phyloP scores from a whole-genome alignment of 2,888 invertebrate genomes.

The Embidobia sp. region DNA sequence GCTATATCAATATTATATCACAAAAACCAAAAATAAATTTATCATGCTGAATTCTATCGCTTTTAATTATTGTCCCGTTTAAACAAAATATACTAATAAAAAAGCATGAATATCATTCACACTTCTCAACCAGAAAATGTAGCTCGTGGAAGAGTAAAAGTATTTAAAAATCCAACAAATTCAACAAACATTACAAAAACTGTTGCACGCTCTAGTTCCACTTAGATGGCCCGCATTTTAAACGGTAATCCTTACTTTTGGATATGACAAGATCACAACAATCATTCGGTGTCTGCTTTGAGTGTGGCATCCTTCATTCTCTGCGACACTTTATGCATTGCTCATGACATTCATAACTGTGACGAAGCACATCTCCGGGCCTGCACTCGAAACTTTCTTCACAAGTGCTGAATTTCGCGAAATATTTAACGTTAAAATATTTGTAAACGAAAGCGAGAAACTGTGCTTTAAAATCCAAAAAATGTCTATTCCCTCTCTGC shows the following conservation, averaged over 20 bases:
- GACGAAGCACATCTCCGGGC: constrained; percentile 6
- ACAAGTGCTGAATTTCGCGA: constrained; percentile 20
- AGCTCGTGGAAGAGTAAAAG: neutral
- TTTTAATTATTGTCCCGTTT: too few relatives aligned
- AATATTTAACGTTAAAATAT: constrained; percentile 36
- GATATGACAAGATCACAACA: constrained; percentile 15
- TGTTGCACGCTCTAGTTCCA: neutral
- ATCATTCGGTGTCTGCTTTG: constrained; percentile 19
- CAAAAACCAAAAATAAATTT: too few relatives aligned
- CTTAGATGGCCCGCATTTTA: constrained; percentile 7
- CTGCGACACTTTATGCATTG: constrained; percentile 26
- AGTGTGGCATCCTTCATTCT: constrained; percentile 32
- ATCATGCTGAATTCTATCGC: too few relatives aligned
- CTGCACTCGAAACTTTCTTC: constrained; percentile 8
- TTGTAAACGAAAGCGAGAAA: constrained; percentile 23
- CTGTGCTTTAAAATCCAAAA: constrained; percentile 6
- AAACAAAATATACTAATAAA: too few relatives aligned
- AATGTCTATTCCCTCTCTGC: neutral
- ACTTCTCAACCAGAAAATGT: neutral
- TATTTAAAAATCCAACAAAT: constrained; percentile 2
- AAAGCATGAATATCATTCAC: too few relatives aligned
- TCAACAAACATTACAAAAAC: neutral
- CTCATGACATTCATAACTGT: constrained; percentile 32
- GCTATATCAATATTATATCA: too few relatives aligned
- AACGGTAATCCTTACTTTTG: constrained; percentile 5